Base-by-base conservation (phyloP, 2,113 vertebrate genomes). In the Ciconia maguari region DNA sequence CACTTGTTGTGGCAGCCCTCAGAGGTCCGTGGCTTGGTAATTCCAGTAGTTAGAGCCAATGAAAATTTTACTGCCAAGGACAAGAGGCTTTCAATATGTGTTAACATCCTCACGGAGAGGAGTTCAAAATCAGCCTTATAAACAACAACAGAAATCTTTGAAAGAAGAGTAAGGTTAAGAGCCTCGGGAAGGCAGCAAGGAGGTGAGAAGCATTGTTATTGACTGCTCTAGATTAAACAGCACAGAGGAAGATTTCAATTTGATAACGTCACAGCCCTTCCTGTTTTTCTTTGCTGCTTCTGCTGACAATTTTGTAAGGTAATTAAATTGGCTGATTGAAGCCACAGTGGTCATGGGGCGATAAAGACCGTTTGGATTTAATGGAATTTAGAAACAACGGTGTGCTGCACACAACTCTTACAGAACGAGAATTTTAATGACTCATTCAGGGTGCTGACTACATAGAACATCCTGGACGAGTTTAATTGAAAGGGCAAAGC, bases 261-360 rank as follows among this genome's bases (percentile, higher is more conserved):
- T 98, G 98, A 98, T 98, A 98, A 97, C 94, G 93, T 98, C 97
- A 98, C 94, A 98, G 87, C 82, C 94, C 95, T 98, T 98, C 97
- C 97, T 98, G 95, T 97, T 98, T 98, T 98, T 97, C 98, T 98
- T 98, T 97, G 96, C 97, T 95, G 90, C 95, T 97, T 97, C 97
- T 98, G 97, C 97, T 97, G 97, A 98, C 98, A 98, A 98, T 98
- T 98, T 98, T 97, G 97, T 98, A 98, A 98, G 98, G 98, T 98
- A 98, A 98, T 98, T 98, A 98, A 98, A 98, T 98, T 98, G 98
- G 97, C 97, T 98, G 98, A 98, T 98, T 98, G 98, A 99, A 98
- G 98, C 98, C 98, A 97, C 96, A 97, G 97, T 98, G 98, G 97
- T 98, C 98, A 98, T 98, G 97, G 97, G 95, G 98, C 25, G 98